Evolutionary conservation across 1,140 invertebrate genomes (phyloP), one percentile per base, ranked within the genome.

Genomic region (Mercenaria mercenaria): DNA sequence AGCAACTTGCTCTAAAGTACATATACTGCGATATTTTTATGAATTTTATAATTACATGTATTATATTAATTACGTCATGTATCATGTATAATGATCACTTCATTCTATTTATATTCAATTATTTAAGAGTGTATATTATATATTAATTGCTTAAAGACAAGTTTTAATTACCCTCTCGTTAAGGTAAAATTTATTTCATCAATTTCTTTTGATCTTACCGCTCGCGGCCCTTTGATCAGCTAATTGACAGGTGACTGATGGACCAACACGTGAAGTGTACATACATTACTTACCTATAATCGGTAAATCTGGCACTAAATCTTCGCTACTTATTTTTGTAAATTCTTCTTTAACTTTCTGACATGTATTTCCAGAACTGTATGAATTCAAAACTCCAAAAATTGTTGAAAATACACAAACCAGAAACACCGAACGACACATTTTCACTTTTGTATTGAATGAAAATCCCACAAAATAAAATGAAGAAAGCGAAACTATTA

Each of bases 251-350:
- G 0, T 39, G 34, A 83, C 0, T 56, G 80, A 82, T 59, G 64
- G 80, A 50, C 32, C 34, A 82, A 61, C 67, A 82, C 43, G 3
- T 41, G 34, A 26, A 81, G 29, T 52, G 32, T 59, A 59, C 8
- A 34, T 80, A 80, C 13, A 39, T 6, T 4, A 85, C 67, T 56
- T 37, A 85, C 83, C 83, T 50, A 85, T 85, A 29, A 37, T 37
- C 0, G 83, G 83, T 18, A 85, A 52, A 56, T 85, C 83, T n/a
- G 83, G 83, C 15, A 85, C 83, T 52, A 85, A 85, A 76, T 85
- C 69, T 8, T 85, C 64, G 3, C 0, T 32, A 39, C 43, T 74
- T 32, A 85, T 85, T 85, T 85, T 85, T 50, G 67, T 13, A 74
- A 85, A 85, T 59, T 85, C 83, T 26, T 85, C 83, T 74, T 85